phyloP scores from a whole-genome alignment of 2,888 invertebrate species.

The Strigamia crassipes region DNA sequence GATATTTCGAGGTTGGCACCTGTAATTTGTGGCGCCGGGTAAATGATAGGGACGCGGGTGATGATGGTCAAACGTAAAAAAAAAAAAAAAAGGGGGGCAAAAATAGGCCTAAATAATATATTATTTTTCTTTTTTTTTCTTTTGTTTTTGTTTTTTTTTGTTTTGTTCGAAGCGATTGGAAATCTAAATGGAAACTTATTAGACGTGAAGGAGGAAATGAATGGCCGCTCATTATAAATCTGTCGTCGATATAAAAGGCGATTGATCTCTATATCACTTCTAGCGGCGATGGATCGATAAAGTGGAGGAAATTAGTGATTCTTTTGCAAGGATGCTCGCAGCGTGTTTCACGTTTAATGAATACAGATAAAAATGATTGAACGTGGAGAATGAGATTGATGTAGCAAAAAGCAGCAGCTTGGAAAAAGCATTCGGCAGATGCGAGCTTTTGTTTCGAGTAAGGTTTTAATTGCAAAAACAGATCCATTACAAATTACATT shows the following conservation, averaged over 20 bases:
- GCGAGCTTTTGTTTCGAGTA: neutral
- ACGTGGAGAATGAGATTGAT: neutral
- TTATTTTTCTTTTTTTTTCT: too few relatives aligned
- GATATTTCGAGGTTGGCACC: neutral
- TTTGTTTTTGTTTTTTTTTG: too few relatives aligned
- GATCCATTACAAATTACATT: conserved; percentile 17
- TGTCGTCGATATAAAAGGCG: neutral
- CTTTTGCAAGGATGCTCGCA: neutral
- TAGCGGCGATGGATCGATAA: conserved; percentile 6
- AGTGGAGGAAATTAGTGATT: neutral
- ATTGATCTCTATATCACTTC: neutral
- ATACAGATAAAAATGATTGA: neutral
- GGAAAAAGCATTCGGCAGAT: neutral
- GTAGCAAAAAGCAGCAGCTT: neutral
- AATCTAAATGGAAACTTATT: too few relatives aligned
- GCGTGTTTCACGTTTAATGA: neutral
- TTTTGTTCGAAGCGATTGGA: too few relatives aligned
- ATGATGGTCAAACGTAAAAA: too few relatives aligned
- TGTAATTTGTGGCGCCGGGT: neutral
- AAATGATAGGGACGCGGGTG: neutral
- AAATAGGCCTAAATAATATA: neutral
- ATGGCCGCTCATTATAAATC: neutral
- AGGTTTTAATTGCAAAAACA: conserved; percentile 18
- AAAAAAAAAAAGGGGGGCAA: neutral
- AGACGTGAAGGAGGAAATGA: neutral